Evolutionary conservation across 2,113 vertebrate genomes (phyloP).

Genomic region (Stomatorhinus ivindoensis): DNA sequence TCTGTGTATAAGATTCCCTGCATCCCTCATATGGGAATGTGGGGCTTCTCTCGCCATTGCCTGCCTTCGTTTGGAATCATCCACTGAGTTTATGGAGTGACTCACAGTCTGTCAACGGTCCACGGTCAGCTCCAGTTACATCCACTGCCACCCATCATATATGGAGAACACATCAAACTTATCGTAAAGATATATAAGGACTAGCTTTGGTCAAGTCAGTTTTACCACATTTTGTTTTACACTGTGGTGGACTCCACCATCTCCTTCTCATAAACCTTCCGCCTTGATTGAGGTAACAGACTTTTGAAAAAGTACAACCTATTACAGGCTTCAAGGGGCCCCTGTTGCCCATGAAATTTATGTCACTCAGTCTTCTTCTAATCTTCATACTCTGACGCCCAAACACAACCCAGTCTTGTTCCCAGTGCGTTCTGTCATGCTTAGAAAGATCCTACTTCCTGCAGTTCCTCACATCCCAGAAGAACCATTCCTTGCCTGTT

Average conservation of each 20-base stretch:
- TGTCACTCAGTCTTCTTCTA: neutral
- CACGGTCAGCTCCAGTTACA: neutral
- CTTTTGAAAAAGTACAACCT: neutral
- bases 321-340: neutral
- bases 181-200: neutral
- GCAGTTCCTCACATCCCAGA: neutral
- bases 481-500: neutral
- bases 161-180: neutral
- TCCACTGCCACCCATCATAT: neutral
- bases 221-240: neutral
- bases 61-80: conserved; percentile 6
- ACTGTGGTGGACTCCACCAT: neutral
- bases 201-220: neutral
- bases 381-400: neutral
- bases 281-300: neutral
- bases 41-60: neutral
- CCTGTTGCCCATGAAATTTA: neutral
- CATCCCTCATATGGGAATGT: neutral
- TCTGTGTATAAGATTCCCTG: neutral
- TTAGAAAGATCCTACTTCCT: neutral
- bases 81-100: conserved; percentile 12
- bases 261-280: neutral
- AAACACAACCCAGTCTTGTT: neutral
- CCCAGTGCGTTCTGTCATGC: neutral
- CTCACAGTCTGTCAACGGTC: conserved; percentile 8